phyloP scores from a whole-genome alignment of 1,140 invertebrate genomes.

The Brachionus asplanchnoidis region DNA sequence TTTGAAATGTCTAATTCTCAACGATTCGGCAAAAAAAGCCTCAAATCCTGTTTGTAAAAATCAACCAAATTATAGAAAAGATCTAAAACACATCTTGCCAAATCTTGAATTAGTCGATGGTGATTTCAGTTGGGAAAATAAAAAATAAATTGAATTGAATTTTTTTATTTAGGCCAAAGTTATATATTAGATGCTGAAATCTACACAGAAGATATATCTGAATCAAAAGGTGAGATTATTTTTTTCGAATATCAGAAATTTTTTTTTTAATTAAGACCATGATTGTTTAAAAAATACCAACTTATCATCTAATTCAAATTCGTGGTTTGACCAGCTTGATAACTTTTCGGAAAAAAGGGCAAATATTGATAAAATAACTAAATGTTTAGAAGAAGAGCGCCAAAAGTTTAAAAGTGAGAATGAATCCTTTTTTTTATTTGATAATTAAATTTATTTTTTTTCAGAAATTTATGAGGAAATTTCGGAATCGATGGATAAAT shows the following conservation, averaged over 20 bases:
- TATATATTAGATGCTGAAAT: not conserved
- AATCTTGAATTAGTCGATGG: slow-evolving; percentile 30
- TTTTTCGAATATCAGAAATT: not conserved
- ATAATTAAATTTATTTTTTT: not conserved
- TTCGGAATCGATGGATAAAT: not conserved
- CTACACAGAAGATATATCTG: not conserved
- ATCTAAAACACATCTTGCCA: not conserved
- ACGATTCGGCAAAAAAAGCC: not conserved
- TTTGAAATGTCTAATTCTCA: not conserved
- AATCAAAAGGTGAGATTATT: not conserved
- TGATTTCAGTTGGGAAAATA: not conserved
- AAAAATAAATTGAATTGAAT: not conserved
- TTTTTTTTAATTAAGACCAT: not conserved
- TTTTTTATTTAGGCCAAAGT: not conserved
- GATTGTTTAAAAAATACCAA: not conserved
- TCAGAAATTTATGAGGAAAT: not conserved
- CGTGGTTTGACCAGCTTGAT: not conserved
- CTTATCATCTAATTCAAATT: not conserved
- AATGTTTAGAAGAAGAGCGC: not conserved
- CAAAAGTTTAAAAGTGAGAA: not conserved
- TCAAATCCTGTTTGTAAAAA: not conserved
- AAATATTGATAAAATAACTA: not conserved
- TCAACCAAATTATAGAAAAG: not conserved
- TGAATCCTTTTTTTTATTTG: not conserved
- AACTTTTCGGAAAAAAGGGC: not conserved